These are phyloP conservation scores for Callaeas wilsoni DNA, from an alignment of 2,113 vertebrate genomes.

Conservation along the genomic window DNA sequence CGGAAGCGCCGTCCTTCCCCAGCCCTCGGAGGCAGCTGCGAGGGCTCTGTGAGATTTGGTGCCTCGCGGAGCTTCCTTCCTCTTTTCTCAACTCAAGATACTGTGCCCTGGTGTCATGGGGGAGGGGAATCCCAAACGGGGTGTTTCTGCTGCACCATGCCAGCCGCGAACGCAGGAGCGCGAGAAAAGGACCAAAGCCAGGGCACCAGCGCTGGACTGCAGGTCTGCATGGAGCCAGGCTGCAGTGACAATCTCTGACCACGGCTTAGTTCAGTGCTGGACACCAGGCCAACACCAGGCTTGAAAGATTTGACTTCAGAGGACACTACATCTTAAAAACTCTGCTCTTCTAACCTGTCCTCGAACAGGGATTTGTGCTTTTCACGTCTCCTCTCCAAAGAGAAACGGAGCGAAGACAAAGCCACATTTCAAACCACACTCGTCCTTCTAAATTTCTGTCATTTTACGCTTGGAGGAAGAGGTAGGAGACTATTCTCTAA, in stretches of 20 bases:
- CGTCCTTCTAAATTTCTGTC: neutral
- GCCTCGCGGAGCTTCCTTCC: slow-evolving; percentile 73
- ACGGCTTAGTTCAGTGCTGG: rapidly evolving
- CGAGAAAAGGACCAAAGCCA: no score
- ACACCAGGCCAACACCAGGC: neutral
- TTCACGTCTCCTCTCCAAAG: rapidly evolving
- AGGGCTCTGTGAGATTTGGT: neutral
- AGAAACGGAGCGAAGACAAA: rapidly evolving
- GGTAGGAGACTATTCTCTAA: neutral
- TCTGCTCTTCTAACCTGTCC: neutral
- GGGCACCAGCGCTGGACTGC: rapidly evolving
- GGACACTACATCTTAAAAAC: neutral
- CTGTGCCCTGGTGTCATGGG: neutral
- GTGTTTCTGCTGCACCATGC: neutral
- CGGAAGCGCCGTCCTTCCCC: neutral
- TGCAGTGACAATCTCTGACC: rapidly evolving
- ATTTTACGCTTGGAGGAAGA: neutral
- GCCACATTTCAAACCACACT: neutral
- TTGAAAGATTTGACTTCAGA: neutral
- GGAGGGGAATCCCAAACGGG: slow-evolving; percentile 20
- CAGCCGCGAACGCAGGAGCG: neutral
- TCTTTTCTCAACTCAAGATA: slow-evolving; percentile 59
- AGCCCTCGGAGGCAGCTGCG: neutral
- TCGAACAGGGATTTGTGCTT: neutral
- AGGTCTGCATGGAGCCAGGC: rapidly evolving